Base-by-base conservation (phyloP, 2,888 invertebrate genomes). In the Caenorhabditis uteleia region DNA sequence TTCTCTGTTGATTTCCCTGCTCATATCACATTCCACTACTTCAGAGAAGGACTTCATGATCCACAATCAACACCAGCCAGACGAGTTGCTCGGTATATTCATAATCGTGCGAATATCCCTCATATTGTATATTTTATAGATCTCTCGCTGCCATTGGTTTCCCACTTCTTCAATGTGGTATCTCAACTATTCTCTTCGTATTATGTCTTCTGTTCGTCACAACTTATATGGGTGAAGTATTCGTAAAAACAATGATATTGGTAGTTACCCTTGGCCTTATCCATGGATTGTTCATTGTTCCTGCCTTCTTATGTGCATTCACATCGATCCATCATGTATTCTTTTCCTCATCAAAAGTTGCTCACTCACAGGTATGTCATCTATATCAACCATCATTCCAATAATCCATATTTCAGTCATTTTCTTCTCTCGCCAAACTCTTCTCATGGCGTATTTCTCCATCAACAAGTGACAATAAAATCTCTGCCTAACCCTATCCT, bases 1-100 rank as follows among this genome's bases (percentile, higher is more conserved):
- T 78, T 78, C 62, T 75, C 72, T 3, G 79, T 78, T 25, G 79
- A 77, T 49, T 80, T 78, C 60, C 79, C 78, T n/a, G 80, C 80
- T 7, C 80, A 80, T 39, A 65, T 80, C 45, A 77, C 77, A 12
- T 80, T 78, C 66, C 80, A 80, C 46, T 80, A 77, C 57, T 77
- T 77, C 50, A 54, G 80, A 54, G 77, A 72, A 60, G 75, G 75
- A 45, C 60, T 75, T 27, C 70, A 71, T 40, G 67, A 74, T 40
- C 68, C 73, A 14, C 60, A 70, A 23, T 59, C 71, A 4, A 58
- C 57, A 8, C 75, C 75, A 2, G 56, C 67, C 2, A 65, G 66
- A 49, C 45, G 73, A 43, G 64, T 75, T 2, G 73, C 75, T 10
- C 68, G 70, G 75, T 75, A 16, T 2, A 25, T 27, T 5, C 2